Percentiles rank a stretch among this genome's conserved stretches.
Evolutionary conservation across 2,888 invertebrate genomes (phyloP).

Genomic region (Melieria omissa): DNA sequence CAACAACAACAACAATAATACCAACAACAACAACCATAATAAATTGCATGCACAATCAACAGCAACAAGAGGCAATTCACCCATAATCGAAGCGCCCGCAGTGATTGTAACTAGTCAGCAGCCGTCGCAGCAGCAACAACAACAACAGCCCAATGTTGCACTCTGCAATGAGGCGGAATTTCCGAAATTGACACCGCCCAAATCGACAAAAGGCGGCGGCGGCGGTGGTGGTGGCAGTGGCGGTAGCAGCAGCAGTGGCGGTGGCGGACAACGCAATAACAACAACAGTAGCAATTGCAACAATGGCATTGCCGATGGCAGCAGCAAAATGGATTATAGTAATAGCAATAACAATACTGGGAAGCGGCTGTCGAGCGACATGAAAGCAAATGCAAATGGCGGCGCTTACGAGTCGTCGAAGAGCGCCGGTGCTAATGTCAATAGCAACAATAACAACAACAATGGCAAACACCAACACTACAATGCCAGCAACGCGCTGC

Average conservation of each 20-base stretch:
- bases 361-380: slow-evolving; percentile 50
- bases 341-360: slow-evolving; percentile 41
- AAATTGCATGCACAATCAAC: slow-evolving; percentile 58
- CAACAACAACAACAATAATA: slow-evolving; percentile 48
- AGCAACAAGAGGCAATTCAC: slow-evolving; percentile 55
- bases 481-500: slow-evolving; percentile 44
- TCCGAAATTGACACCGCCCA: slow-evolving; percentile 66
- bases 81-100: slow-evolving; percentile 62
- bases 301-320: slow-evolving; percentile 47
- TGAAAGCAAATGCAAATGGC: slow-evolving; percentile 50
- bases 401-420: slow-evolving; percentile 32
- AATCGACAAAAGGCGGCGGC: slow-evolving; percentile 60
- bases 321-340: slow-evolving; percentile 51
- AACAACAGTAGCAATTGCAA: slow-evolving; percentile 48
- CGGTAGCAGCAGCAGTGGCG: slow-evolving; percentile 23
- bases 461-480: slow-evolving; percentile 45
- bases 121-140: slow-evolving; percentile 48
- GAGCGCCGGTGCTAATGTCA: slow-evolving; percentile 29
- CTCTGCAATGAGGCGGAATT: slow-evolving; percentile 66
- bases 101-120: slow-evolving; percentile 65
- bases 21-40: slow-evolving; percentile 50
- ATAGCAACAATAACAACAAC: slow-evolving; percentile 38
- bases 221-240: slow-evolving; percentile 27
- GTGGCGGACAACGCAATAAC: slow-evolving; percentile 38
- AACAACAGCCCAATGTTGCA: slow-evolving; percentile 51